Base-by-base conservation (phyloP, 2,888 invertebrate species). In the Nomada hirtipes region DNA sequence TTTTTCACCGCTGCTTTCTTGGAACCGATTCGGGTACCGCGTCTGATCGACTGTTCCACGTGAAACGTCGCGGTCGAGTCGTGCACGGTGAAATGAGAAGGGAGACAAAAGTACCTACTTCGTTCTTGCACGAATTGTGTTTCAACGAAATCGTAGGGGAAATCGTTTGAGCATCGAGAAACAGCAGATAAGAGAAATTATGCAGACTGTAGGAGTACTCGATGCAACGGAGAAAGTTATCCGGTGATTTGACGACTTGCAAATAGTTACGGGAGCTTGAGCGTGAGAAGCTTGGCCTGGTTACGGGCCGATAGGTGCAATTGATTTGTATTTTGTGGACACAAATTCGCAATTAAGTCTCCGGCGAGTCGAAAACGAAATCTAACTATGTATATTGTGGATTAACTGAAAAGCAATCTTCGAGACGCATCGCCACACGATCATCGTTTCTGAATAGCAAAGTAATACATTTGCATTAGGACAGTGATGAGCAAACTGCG, bases 191-290 rank as follows among this genome's bases (percentile, higher is more conserved):
- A 65, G 60, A 65, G 79, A 71, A 71, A 77, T 79, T 65, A n/a
- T 2, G 63, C 18, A 52, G 52, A 50, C 57, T 57, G 18, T 13
- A 70, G 70, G 57, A 65, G 44, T 57, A 18, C 26, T 65, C 53
- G 71, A 72, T 23, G 50, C 13, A 67, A 67, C 18, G 63, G 57
- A 69, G 81, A 81, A 81, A 69, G 47, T 74, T 63, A 20, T n/a
- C n/a, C 60, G 23, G 9, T 18, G 59, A 42, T 69, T 47, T 53
- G 53, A 11, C 26, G 47, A 59, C 18, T 23, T 18, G 18, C 67
- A 23, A 59, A 53, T 74, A 65, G 81, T 75, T 61, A 61, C 60
- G 52, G 26, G 9, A 61, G 50, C 50, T 65, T 47, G 47, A 60
- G 2, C 26, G 50, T 29, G 36, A 20, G 60, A 52, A 61, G 42